Conservation (phyloP, 2,113 vertebrate genomes). For the Lagopus leucura region DNA sequence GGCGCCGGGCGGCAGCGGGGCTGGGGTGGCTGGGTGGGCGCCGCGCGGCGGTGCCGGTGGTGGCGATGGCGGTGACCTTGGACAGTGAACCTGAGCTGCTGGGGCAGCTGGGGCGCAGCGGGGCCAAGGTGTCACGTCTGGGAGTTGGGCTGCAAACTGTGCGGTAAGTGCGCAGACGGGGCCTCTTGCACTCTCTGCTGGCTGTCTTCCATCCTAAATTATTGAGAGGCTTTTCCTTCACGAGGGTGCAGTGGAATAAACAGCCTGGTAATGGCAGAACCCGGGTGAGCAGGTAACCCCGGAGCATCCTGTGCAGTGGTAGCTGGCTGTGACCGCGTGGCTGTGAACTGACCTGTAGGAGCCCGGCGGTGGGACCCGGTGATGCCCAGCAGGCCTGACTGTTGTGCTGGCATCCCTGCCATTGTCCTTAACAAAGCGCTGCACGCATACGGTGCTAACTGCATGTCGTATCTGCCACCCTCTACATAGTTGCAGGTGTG, state of each 20-base stretch:
- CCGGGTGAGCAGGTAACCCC: background rate
- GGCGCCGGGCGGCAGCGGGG: too few species aligned
- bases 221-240: background rate
- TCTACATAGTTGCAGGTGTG: background rate
- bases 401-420: background rate
- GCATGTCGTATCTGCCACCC: background rate
- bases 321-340: background rate
- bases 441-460: background rate
- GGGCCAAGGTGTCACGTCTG: background rate
- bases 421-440: background rate
- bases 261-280: background rate
- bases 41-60: too few species aligned
- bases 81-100: background rate
- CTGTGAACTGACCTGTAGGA: background rate
- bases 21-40: too few species aligned
- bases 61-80: background rate
- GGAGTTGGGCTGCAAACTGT: background rate
- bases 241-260: background rate
- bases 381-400: fast-evolving
- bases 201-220: background rate
- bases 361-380: too few species aligned
- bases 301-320: background rate
- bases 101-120: background rate
- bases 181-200: constrained; percentile 42
- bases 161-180: background rate